Percentiles rank a stretch among this genome's conserved stretches.
Conservation (phyloP, 1,140 invertebrate genomes). For the Elysia chlorotica region DNA sequence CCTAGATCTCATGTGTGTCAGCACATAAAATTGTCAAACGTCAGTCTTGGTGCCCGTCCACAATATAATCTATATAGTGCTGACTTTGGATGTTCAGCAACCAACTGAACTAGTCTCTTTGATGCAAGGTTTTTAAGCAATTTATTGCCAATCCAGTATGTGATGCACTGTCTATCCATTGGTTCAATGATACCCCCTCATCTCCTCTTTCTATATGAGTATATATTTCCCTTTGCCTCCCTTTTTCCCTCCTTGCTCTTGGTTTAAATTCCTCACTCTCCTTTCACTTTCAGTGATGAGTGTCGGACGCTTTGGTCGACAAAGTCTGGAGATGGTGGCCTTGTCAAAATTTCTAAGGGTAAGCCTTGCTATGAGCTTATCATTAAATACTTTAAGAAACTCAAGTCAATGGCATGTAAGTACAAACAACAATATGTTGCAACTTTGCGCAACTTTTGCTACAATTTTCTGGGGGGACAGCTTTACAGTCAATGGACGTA, state of each 20-base stretch:
- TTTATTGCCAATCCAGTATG: too few relatives aligned
- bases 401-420: not conserved
- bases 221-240: not conserved
- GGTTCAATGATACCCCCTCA: not conserved
- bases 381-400: not conserved
- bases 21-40: too few relatives aligned
- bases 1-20: too few relatives aligned
- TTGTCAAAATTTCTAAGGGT: constrained; percentile 27
- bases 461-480: too few relatives aligned
- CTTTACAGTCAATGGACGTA: not conserved
- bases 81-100: too few relatives aligned
- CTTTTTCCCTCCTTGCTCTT: not conserved
- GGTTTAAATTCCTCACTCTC: not conserved
- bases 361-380: constrained; percentile 14
- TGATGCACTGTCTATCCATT: not conserved
- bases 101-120: too few relatives aligned
- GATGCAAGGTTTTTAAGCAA: too few relatives aligned
- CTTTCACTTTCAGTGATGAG: constrained; percentile 27
- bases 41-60: too few relatives aligned
- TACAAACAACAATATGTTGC: not conserved
- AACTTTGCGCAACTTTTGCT: not conserved
- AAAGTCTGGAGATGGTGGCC: constrained; percentile 17
- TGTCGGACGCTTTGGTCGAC: constrained; percentile 20
- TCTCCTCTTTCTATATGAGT: not conserved
- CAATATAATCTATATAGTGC: too few relatives aligned